phyloP scores from a whole-genome alignment of 2,113 vertebrate genomes.

The Micromys minutus region DNA sequence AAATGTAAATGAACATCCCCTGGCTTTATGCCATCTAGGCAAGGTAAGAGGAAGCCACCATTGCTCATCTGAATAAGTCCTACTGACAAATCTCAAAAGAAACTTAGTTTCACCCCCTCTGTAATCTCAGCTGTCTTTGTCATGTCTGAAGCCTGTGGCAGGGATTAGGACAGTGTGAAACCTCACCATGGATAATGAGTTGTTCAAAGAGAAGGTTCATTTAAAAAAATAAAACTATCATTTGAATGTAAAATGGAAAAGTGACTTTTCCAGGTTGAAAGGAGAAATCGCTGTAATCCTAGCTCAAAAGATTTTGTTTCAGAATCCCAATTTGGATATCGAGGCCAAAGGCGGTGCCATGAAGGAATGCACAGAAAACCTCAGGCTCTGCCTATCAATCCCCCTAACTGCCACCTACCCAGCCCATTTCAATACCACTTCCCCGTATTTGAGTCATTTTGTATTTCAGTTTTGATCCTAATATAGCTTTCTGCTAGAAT shows the following conservation, averaged over 20 bases:
- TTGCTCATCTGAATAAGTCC: not conserved
- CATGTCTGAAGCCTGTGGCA: conserved; percentile 30
- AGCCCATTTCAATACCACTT: not conserved
- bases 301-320: conserved; percentile 71
- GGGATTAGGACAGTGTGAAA: conserved; percentile 55
- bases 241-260: conserved; percentile 60
- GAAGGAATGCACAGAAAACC: not conserved
- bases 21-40: not conserved
- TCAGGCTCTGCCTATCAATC: not conserved
- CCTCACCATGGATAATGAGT: conserved; percentile 4
- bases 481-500: not conserved
- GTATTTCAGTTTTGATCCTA: conserved; percentile 16
- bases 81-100: conserved; percentile 4
- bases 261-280: not conserved
- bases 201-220: conserved; percentile 15
- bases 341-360: conserved; percentile 18
- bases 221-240: not conserved
- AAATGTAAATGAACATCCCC: not conserved
- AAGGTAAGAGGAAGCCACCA: conserved; percentile 44
- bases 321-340: conserved; percentile 61
- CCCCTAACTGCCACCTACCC: not conserved
- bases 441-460: conserved; percentile 44
- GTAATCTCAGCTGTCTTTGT: conserved; percentile 31
- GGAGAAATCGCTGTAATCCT: conserved; percentile 59
- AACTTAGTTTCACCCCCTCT: conserved; percentile 28